phyloP scores from a whole-genome alignment of 2,113 vertebrate genomes.

The Odontesthes bonariensis region DNA sequence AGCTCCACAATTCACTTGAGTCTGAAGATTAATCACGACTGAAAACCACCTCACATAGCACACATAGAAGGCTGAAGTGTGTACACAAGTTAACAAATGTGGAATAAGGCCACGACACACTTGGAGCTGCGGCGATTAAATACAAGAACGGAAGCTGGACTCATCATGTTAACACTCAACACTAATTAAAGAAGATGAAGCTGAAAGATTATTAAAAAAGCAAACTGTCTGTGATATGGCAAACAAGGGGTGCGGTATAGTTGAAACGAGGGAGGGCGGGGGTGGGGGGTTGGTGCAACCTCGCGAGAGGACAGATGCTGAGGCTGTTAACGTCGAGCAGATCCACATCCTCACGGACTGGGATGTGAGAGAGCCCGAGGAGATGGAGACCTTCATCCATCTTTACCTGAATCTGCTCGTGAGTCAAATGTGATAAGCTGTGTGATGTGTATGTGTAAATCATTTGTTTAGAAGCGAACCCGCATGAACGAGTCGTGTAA shows the following conservation, averaged over 20 bases:
- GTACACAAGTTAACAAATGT: too few relatives aligned
- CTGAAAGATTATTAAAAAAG: constrained; percentile 24
- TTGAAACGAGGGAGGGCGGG: background rate
- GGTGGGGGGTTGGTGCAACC: constrained; percentile 13
- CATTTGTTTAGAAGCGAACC: background rate
- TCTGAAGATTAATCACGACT: too few relatives aligned
- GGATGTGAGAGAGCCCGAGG: constrained; percentile 53
- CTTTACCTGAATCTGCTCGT: constrained; percentile 57
- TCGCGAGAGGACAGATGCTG: constrained; percentile 71
- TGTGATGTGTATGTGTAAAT: background rate
- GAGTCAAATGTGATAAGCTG: constrained; percentile 51
- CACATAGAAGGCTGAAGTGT: too few relatives aligned
- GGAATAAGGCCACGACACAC: too few relatives aligned
- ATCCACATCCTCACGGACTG: constrained; percentile 56
- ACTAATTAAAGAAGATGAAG: constrained; percentile 3
- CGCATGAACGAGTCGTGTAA: background rate
- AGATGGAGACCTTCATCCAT: constrained; percentile 74
- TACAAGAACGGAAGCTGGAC: background rate
- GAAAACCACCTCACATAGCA: background rate
- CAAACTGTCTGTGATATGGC: background rate
- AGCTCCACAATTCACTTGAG: too few relatives aligned
- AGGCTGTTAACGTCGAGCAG: constrained; percentile 41
- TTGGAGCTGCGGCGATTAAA: too few relatives aligned
- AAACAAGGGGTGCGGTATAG: constrained; percentile 61
- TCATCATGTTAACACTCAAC: background rate